Percentiles rank a stretch among this genome's conserved stretches.
phyloP scores from a whole-genome alignment of 2,797 vertebrate species.

The Lithobates pipiens region DNA sequence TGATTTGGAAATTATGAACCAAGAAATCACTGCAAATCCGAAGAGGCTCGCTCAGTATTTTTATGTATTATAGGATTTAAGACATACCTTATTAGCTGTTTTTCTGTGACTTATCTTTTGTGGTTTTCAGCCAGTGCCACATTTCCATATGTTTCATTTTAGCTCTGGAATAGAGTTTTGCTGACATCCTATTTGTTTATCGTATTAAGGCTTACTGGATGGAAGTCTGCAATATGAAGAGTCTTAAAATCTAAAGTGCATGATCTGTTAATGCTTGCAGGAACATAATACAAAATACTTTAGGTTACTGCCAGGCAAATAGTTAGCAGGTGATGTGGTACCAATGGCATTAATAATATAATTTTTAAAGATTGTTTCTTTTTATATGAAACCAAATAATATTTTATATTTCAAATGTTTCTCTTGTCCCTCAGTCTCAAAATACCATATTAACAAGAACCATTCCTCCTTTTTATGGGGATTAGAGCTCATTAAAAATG shows the following conservation, averaged over 20 bases:
- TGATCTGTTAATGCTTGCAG: not conserved
- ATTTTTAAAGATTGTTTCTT: not conserved
- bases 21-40: constrained; percentile 31
- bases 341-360: too few species aligned
- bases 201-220: not conserved
- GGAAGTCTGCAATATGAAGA: not conserved
- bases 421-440: not conserved
- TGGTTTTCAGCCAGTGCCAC: constrained; percentile 29
- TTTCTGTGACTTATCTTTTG: constrained; percentile 45
- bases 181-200: constrained; percentile 48
- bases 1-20: constrained; percentile 45
- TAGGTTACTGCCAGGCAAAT: not conserved
- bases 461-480: too few species aligned
- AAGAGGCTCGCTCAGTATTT: constrained; percentile 19
- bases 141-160: constrained; percentile 52
- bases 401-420: not conserved
- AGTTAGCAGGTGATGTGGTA: not conserved
- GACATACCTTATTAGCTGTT: constrained; percentile 56
- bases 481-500: too few species aligned
- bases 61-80: constrained; percentile 49
- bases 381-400: not conserved
- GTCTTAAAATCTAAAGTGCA: not conserved
- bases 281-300: not conserved
- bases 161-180: constrained; percentile 42
- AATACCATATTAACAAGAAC: too few species aligned